Evolutionary conservation across 2,113 vertebrate species (phyloP), one percentile per base, ranked within the genome.

Genomic region (Callionymus lyra): DNA sequence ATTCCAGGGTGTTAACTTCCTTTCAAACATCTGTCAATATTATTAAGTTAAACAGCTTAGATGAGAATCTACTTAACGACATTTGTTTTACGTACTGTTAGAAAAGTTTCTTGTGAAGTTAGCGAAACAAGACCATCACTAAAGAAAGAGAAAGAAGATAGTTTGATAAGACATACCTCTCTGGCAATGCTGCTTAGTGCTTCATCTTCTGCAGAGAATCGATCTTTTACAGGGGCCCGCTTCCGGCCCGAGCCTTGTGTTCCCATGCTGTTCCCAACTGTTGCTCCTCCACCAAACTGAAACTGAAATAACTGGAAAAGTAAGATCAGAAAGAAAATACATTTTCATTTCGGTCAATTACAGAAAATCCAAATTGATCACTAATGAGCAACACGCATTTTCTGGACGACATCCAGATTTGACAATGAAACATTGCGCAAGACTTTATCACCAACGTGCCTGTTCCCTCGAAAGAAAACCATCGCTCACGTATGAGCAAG

Each of bases 171-270:
- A 52, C 80, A 75, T 69, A 98, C 95, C 91, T 98, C 95, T 81
- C 93, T 85, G 48, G 95, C 93, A 51, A 98, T 97, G 77, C 76
- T 91, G 84, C 88, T 96, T 68, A 98, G 65, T 13, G 93, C 90
- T 68, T 98, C 95, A 80, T 97, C 95, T 77, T 98, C 95, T 14
- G 95, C 95, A 55, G 95, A 98, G 82, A 95, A 98, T 17, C 94
- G 88, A 72, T 98, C 93, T 83, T 94, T 98, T 37, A 94, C 53
- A 12, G 90, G 95, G 34, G 93, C 91, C 48, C 95, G 90, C 77
- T 97, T 98, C 58, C 95, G 88, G 70, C 95, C 94, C 65, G 89
- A 85, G 69, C 93, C 92, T 77, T 91, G 95, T 66, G 95, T 97
- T 74, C 90, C 91, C 95, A 98, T 98, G 63, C 68, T n/a, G n/a